Percentiles rank a stretch among this genome's conserved stretches.
phyloP scores from a whole-genome alignment of 2,797 vertebrate genomes.

The Microctenopoma steveboyesi region DNA sequence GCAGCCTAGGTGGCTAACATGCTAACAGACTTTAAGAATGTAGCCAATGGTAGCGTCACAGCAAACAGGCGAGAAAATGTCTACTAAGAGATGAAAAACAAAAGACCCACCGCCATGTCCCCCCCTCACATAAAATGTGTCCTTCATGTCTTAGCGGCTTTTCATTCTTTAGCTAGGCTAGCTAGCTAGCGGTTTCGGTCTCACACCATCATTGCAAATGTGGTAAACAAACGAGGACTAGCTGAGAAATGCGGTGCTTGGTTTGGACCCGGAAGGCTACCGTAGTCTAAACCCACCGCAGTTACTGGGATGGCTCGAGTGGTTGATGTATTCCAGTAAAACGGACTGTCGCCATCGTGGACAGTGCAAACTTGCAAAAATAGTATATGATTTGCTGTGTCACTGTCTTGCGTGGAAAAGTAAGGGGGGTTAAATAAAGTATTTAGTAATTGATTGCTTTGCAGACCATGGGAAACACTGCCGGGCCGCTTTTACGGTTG shows the following conservation, averaged over 20 bases:
- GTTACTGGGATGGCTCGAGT: too few relatives aligned
- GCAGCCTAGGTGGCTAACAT: conserved; percentile 52
- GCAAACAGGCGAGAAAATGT: conserved; percentile 4
- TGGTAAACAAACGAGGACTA: conserved; percentile 47
- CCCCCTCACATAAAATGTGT: conserved; percentile 1
- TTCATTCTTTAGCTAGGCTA: conserved; percentile 57
- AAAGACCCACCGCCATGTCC: conserved; percentile 6
- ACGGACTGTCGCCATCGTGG: background rate
- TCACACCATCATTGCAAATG: conserved; percentile 58
- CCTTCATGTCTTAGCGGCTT: conserved; percentile 51
- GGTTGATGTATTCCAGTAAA: too few relatives aligned
- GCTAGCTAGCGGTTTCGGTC: conserved; percentile 58
- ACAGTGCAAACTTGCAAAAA: too few relatives aligned
- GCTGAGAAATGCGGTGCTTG: background rate
- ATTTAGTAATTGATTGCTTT: too few relatives aligned
- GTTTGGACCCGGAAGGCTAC: conserved; percentile 50
- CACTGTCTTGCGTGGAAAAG: background rate
- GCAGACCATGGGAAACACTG: too few relatives aligned
- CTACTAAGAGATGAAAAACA: background rate
- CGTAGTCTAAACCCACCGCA: conserved; percentile 49
- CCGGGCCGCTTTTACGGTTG: too few relatives aligned
- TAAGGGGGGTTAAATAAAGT: too few relatives aligned
- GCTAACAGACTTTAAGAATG: conserved; percentile 20
- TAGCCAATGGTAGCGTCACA: conserved; percentile 8
- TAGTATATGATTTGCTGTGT: background rate